phyloP scores from a whole-genome alignment of 2,797 vertebrate species.

The Phylloscopus collybita region DNA sequence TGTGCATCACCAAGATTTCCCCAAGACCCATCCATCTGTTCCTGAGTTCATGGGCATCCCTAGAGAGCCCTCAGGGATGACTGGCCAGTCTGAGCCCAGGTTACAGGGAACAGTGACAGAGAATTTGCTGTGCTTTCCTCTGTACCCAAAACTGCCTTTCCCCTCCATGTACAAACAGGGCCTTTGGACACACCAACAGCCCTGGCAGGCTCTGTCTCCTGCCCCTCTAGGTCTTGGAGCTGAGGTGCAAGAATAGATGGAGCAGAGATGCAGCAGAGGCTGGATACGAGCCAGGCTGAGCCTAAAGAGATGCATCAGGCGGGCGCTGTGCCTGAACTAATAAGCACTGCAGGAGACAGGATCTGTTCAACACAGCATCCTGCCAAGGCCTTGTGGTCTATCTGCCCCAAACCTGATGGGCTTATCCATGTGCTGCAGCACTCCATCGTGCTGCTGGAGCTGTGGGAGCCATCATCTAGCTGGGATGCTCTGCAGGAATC shows the following conservation, averaged over 20 bases:
- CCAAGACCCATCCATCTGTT: not conserved
- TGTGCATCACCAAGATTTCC: not conserved
- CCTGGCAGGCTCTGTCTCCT: not conserved
- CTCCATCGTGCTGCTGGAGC: accelerated
- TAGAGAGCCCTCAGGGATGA: not conserved
- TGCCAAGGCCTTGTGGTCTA: not conserved
- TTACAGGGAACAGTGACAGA: accelerated
- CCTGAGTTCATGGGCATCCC: not conserved
- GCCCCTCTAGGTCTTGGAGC: not conserved
- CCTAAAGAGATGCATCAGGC: not conserved
- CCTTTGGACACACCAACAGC: not conserved
- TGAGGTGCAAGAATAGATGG: accelerated
- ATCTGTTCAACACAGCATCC: not conserved
- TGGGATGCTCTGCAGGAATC: not conserved
- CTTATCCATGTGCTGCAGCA: not conserved
- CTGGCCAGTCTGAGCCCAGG: not conserved
- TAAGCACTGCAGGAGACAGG: not conserved
- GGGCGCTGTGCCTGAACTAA: not conserved
- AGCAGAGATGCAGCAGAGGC: not conserved
- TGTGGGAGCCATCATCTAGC: accelerated
- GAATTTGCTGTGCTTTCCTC: not conserved
- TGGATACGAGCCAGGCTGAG: not conserved
- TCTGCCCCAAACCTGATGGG: not conserved
- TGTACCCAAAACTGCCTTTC: not conserved
- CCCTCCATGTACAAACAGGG: not conserved